Base-by-base conservation (phyloP, 2,113 vertebrate genomes). In the Pygoscelis adeliae region DNA sequence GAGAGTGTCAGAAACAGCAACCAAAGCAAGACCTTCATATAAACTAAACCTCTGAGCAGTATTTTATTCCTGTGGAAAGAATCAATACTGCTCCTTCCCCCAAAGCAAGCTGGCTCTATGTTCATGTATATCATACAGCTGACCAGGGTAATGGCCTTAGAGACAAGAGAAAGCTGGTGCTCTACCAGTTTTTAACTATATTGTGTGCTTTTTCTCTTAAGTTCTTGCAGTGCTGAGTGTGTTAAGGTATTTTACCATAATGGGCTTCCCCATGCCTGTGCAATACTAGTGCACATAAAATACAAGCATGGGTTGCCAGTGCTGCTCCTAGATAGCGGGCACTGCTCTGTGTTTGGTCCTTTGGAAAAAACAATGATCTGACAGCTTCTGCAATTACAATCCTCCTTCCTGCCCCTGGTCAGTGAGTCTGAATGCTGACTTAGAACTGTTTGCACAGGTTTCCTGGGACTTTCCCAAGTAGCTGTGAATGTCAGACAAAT, bases 241-340 rank as follows among this genome's bases (percentile, higher is more conserved):
- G 7, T 72, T 18, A n/a, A 73, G 27, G 5, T 49, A 22, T 56
- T 83, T 81, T 40, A 40, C 12, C 12, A 11, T 21, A 61, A 23
- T 9, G 30, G 36, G 5, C 23, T 81, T 38, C 14, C 62, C 10
- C 44, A 30, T 15, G 8, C 10, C 61, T 65, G 7, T 83, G 32
- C 20, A 72, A 77, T 29, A 69, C 4, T 18, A 40, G 9, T 11
- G 21, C 5, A 20, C 10, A 40, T 15, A 30, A 82, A 87, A 49
- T 8, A 29, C 1, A 36, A 34, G 15, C 0, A 0, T 21, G 6
- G 5, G 22, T n/a, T 30, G 9, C 38, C 29, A 59, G 17, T 0
- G 0, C 32, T 82, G 42, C 3, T 26, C 15, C 21, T 44, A 16
- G 34, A 18, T 3, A 56, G 32, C 0, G 3, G 9, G 4, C 36